Base-by-base conservation (phyloP, 2,797 vertebrate genomes). In the Periparus ater region DNA sequence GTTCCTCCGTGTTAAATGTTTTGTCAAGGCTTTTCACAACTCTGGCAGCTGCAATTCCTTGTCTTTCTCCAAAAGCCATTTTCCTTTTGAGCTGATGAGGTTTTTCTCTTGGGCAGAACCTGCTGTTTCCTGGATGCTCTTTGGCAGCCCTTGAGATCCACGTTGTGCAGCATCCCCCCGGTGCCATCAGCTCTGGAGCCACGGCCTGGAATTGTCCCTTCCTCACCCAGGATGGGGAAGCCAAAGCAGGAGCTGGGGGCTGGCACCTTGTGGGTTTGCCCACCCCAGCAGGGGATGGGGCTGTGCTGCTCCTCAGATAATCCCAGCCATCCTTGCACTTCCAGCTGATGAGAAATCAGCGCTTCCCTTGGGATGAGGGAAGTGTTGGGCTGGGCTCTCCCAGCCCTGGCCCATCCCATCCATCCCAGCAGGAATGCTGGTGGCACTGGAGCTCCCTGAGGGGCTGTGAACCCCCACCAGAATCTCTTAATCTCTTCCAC, bases 21-120 rank as follows among this genome's bases (percentile, higher is more conserved):
- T 97, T 96, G 91, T 91, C 89, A 79, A 90, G 79, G 88, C 45
- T 91, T 77, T 94, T 95, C 96, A 90, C 74, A 87, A 3, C 67
- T 87, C 77, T 44, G 85, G 61, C 88, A 94, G 65, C 81, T 78
- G 66, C 63, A 29, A 30, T 71, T 91, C 77, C 62, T 84, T 26
- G 0, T 89, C 83, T 90, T 78, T 53, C 70, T 87, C 63, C 60
- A 93, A 20, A 60, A 91, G 23, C 9, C 2, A 1, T 57, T 84
- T 76, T 78, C 38, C 60, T 76, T 77, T 29, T 0, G 2, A 76
- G 76, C 47, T 1, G 2, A 32, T 40, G 68, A 82, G 57, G 19
- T 13, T 65, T 10, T 7, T 32, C 36, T 40, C 77, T 6, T 19
- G 73, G 66, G 76, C 32, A 60, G 40, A 78, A 9, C 25, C 22